Conservation (phyloP, 2,113 vertebrate species). For the Geococcyx californianus region DNA sequence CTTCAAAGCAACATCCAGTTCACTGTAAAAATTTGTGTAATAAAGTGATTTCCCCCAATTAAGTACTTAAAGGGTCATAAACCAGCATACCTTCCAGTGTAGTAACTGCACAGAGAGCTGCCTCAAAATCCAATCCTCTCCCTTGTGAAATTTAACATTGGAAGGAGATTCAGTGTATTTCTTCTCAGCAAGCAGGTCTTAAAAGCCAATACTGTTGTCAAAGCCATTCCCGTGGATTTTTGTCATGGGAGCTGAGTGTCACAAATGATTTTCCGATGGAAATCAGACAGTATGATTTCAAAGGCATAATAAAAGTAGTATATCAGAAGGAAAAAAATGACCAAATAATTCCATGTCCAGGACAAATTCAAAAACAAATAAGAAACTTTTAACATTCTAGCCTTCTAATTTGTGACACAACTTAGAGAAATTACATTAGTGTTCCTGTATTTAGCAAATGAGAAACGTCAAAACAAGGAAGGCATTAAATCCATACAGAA, state of each 20-base stretch:
- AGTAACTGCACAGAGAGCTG: background rate
- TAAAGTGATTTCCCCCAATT: background rate
- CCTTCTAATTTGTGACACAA: background rate
- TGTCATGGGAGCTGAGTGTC: background rate
- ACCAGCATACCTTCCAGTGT: background rate
- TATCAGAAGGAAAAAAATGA: background rate
- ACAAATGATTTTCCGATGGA: background rate
- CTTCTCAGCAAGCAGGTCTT: background rate
- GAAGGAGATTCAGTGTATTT: background rate
- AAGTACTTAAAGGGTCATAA: background rate
- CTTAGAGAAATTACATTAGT: background rate
- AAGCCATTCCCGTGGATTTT: background rate
- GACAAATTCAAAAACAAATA: background rate
- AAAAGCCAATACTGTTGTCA: background rate
- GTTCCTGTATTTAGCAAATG: slow-evolving; percentile 23
- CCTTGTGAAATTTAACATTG: background rate
- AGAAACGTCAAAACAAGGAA: slow-evolving; percentile 46
- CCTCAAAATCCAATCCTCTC: background rate
- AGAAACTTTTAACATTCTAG: background rate
- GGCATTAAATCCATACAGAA: slow-evolving; percentile 39
- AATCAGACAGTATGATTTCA: background rate
- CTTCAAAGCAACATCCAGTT: background rate
- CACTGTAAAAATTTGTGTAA: background rate
- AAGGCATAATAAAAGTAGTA: background rate
- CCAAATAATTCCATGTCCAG: background rate